phyloP scores from a whole-genome alignment of 1,140 invertebrate species.

The Drosophila murphyi region DNA sequence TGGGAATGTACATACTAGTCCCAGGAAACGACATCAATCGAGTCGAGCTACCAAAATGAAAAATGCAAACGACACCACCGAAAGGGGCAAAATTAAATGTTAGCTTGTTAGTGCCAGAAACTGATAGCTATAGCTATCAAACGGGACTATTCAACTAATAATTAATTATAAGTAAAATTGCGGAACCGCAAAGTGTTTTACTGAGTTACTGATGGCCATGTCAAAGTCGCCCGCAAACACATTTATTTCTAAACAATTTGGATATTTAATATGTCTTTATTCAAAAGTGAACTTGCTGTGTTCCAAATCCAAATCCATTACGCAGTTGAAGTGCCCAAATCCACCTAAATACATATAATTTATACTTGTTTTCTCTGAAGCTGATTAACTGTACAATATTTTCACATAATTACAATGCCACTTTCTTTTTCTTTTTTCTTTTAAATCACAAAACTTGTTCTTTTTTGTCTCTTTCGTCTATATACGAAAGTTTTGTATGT shows the following conservation, averaged over 20 bases:
- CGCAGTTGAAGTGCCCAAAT: no score
- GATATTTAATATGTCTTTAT: no score
- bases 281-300: no score
- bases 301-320: no score
- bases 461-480: background rate
- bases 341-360: no score
- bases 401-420: slow-evolving; percentile 2
- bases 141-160: background rate
- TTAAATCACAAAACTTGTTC: background rate
- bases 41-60: slow-evolving; percentile 21
- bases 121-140: background rate
- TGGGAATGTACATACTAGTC: slow-evolving; percentile 1
- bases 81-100: slow-evolving; percentile 7
- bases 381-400: background rate
- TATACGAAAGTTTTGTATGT: background rate
- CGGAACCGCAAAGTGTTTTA: no score
- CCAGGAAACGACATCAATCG: slow-evolving; percentile 20
- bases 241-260: no score
- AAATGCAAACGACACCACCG: slow-evolving; percentile 25
- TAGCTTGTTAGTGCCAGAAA: slow-evolving; percentile 9
- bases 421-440: background rate
- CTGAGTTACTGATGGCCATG: no score
- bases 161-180: no score
- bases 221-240: no score
- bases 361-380: no score